Conservation (phyloP, 2,797 vertebrate species). For the Danio aesculapii region DNA sequence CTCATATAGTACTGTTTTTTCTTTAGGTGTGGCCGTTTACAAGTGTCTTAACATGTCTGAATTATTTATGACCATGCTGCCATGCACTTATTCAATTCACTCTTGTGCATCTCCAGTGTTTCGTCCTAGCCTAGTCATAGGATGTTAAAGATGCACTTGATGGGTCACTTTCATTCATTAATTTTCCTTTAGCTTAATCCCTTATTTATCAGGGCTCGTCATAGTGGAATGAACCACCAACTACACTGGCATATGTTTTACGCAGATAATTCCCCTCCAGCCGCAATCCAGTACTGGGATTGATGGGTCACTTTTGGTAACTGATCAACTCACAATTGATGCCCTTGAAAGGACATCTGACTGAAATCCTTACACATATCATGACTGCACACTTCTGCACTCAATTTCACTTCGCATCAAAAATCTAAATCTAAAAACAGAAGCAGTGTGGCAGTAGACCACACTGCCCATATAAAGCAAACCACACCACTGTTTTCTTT, state of each 20-base stretch:
- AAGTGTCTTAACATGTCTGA: neutral
- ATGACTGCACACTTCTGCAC: neutral
- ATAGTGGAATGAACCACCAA: too few species aligned
- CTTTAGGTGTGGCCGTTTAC: conserved; percentile 23
- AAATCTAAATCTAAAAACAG: neutral
- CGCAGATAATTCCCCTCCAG: too few species aligned
- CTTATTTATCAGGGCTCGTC: too few species aligned
- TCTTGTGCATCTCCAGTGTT: conserved; percentile 6
- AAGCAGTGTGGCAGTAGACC: neutral
- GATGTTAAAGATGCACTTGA: neutral
- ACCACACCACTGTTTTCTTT: neutral
- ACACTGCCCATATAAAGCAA: conserved; percentile 18
- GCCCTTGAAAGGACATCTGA: neutral
- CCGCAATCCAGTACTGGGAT: too few species aligned
- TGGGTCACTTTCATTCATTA: neutral
- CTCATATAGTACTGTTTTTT: neutral
- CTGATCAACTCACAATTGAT: neutral
- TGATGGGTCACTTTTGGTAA: neutral
- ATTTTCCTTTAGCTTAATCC: too few species aligned
- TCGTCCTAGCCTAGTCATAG: too few species aligned
- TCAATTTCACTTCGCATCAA: neutral
- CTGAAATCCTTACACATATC: neutral
- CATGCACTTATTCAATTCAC: conserved; percentile 3
- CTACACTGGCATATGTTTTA: too few species aligned
- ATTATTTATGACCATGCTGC: conserved; percentile 21